Percentiles rank a stretch among this genome's conserved stretches.
Evolutionary conservation across 2,797 vertebrate species (phyloP).

Genomic region (Carduelis carduelis): DNA sequence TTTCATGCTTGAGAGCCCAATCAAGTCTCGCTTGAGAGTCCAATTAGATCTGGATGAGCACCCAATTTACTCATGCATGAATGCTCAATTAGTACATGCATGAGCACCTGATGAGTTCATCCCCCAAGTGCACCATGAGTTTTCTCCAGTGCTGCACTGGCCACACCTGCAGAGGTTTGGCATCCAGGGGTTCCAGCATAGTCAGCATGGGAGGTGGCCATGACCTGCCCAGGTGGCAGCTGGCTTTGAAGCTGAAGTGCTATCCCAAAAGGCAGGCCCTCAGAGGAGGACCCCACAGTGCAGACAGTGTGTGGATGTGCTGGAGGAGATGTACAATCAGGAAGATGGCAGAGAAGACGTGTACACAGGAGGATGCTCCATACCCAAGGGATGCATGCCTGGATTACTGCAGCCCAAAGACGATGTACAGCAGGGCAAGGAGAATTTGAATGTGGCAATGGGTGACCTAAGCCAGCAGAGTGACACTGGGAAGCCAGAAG

Average conservation of each 20-base stretch:
- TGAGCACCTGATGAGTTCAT: neutral
- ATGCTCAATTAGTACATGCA: neutral
- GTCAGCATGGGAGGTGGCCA: neutral
- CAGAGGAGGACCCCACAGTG: accelerated
- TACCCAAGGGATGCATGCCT: neutral
- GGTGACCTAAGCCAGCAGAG: neutral
- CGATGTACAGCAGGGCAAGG: neutral
- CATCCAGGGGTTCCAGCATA: neutral
- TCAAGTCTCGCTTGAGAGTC: neutral
- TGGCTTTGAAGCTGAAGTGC: neutral
- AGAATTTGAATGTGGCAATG: neutral
- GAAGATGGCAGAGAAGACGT: neutral
- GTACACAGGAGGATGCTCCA: neutral
- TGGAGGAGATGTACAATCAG: accelerated
- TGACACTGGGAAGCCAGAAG: neutral
- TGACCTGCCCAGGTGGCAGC: neutral
- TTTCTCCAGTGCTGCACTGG: neutral
- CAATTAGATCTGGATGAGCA: constrained; percentile 1
- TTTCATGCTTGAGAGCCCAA: neutral
- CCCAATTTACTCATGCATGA: neutral
- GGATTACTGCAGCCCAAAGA: neutral
- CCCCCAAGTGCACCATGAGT: neutral
- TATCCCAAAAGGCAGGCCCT: neutral
- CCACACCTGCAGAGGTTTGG: neutral
- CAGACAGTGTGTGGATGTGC: accelerated